Conservation (phyloP, 2,888 invertebrate genomes). For the Periphyllus acericola region DNA sequence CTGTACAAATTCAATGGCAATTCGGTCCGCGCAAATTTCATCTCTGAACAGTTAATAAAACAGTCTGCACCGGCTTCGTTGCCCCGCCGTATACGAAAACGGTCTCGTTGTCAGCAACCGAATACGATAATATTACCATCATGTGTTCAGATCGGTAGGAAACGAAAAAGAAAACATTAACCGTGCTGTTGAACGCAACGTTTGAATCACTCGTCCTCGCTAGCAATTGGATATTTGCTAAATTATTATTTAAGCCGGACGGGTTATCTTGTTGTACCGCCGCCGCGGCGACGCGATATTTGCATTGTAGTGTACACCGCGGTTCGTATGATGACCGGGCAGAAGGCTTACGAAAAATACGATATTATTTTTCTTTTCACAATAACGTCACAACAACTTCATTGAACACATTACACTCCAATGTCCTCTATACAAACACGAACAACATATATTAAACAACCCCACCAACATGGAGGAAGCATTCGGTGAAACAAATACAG, state of each 20-base stretch:
- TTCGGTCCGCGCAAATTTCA: no score
- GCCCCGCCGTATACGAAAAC: neutral
- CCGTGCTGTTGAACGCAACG: neutral
- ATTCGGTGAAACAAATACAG: no score
- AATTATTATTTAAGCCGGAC: constrained; percentile 7
- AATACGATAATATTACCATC: no score
- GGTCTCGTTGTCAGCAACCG: no score
- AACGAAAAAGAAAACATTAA: neutral
- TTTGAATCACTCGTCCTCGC: constrained; percentile 24
- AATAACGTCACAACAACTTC: no score
- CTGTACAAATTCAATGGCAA: no score
- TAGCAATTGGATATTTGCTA: constrained; percentile 26
- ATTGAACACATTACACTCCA: neutral
- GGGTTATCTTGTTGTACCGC: neutral
- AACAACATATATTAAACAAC: no score
- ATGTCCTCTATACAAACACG: no score
- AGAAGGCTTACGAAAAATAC: constrained; percentile 33
- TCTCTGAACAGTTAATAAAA: no score
- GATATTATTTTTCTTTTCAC: constrained; percentile 38
- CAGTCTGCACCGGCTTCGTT: no score
- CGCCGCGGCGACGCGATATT: neutral
- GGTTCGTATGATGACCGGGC: constrained; percentile 25
- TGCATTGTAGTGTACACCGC: constrained; percentile 45
- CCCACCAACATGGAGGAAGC: no score
- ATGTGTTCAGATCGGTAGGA: no score